Evolutionary conservation across 2,888 invertebrate genomes (phyloP), one percentile per base, ranked within the genome.

Genomic region (Ypsolopha sequella): DNA sequence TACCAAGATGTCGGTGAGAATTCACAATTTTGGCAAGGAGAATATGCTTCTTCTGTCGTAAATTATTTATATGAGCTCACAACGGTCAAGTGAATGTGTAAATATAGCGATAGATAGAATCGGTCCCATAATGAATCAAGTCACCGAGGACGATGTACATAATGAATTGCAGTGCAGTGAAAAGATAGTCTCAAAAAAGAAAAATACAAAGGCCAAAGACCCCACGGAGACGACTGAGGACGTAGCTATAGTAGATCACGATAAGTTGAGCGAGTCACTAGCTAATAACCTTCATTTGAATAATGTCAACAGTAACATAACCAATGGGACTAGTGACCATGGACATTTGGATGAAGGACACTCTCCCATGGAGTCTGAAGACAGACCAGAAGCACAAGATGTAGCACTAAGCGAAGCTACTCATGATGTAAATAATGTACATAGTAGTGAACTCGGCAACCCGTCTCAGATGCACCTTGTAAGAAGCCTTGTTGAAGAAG

Each of bases 1-100:
- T 64, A 73, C 69, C 84, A 86, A 85, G 81, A 86, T 86, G 86
- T 85, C 86, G 78, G 82, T 81, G 76, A 76, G 77, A 78, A 69
- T 80, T 72, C 74, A 71, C 73, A 70, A 75, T 76, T 85, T 82
- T 81, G 81, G 80, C 81, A 78, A 76, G 76, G 66, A 71, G 71
- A 77, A 71, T 70, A 73, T 76, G 74, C 73, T 76, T 72, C 72
- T 77, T 65, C 76, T 73, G 61, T 68, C 64, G 55, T 71, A 70
- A 62, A 71, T 68, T 70, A 67, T 66, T 66, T 66, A 60, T 63
- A 76, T 71, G 73, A 76, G 76, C 74, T 75, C 76, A 68, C 60
- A 60, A 63, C n/a, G 33, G 33, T 69, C 59, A 61, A 72, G 71
- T 78, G 74, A 72, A 80, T 80, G 77, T 81, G 76, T 84, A 81